Percentiles rank a stretch among this genome's conserved stretches.
Conservation (phyloP, 2,113 vertebrate species). For the Tachysurus fulvidraco region DNA sequence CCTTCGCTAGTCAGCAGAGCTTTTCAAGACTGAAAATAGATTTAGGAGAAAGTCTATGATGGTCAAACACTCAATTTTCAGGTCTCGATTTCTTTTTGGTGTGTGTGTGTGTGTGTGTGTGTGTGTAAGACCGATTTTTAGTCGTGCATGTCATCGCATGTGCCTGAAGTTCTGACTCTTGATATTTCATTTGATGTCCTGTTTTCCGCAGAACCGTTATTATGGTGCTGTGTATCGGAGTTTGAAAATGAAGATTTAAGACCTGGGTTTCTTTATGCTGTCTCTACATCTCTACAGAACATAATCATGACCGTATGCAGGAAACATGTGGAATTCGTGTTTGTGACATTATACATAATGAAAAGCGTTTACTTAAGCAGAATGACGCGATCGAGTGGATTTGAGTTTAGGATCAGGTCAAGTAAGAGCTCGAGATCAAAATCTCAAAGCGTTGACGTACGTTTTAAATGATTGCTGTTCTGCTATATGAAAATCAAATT, state of each 20-base stretch:
- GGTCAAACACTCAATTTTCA: neutral
- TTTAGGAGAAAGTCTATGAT: neutral
- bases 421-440: conserved; percentile 10
- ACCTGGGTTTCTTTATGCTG: neutral
- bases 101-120: no score
- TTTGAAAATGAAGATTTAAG: conserved; percentile 3
- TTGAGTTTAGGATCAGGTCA: conserved; percentile 25
- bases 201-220: neutral
- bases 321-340: conserved; percentile 53
- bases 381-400: conserved; percentile 44
- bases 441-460: conserved; percentile 17
- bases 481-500: neutral
- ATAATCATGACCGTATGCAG: conserved; percentile 54
- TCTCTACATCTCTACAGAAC: neutral
- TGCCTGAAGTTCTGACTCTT: neutral
- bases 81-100: neutral
- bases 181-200: neutral
- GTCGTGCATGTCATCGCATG: neutral
- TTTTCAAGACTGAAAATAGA: conserved; percentile 1
- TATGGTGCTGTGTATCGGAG: neutral
- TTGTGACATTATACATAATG: conserved; percentile 48
- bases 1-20: conserved; percentile 6
- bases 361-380: conserved; percentile 47
- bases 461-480: conserved; percentile 18
- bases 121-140: neutral